Evolutionary conservation across 1,140 invertebrate species (phyloP), one percentile per base, ranked within the genome.

Genomic region (Nautilus pompilius): DNA sequence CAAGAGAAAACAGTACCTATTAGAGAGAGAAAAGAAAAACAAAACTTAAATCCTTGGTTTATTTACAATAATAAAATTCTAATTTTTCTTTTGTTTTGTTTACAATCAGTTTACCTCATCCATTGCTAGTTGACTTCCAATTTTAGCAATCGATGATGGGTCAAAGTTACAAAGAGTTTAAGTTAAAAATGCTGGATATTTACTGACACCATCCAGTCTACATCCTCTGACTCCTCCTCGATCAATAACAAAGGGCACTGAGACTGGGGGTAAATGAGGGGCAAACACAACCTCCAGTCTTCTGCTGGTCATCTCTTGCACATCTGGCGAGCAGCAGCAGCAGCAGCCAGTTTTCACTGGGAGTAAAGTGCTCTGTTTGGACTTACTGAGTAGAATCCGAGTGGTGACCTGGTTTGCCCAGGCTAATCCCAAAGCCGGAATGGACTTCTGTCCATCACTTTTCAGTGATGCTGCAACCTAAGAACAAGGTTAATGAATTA

Each of bases 401-500:
- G 85, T 88, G 5, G 87, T 89, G 10, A 91, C 82, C 53, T 89
- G 82, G 76, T 88, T 89, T 1, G 87, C 83, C 90, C 90, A 92
- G 5, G 87, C 84, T 33, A 90, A 71, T 13, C 90, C 80, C 13
- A 80, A 66, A 17, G 78, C 71, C 15, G 80, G 80, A 4, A 78
- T 48, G 2, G 67, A 59, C 24, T n/a, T 46, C 45, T 67, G 64
- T 33, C 63, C 62, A 22, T 49, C 45, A 8, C 33, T 33, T 3
- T 67, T 63, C 57, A 71, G 58, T 10, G 65, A 69, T 45, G 62
- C 68, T 51, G 69, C 70, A 24, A 74, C 73, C 72, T 74, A 56
- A 24, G 62, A 58, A 10, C 51, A 48, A 49, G 28, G 34, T n/a
- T 32, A 64, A 22, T 51, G n/a, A 49, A 48, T 22, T 15, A 53